Base-by-base conservation (phyloP, 1,140 invertebrate genomes). In the Drosophila serrata region DNA sequence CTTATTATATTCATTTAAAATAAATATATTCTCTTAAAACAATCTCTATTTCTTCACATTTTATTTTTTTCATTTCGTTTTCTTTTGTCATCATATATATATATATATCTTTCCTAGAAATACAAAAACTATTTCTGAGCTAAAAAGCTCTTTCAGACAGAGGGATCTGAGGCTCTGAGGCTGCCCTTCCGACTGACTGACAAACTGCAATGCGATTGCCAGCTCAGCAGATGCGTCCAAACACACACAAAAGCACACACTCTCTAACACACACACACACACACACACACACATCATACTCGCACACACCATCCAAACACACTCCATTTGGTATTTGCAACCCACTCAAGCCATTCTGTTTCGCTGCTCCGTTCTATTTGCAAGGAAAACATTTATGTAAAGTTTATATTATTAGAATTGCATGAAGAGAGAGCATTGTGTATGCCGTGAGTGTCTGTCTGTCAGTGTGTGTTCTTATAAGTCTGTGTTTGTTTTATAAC, bases 351-450 rank as follows among this genome's bases (percentile, higher is more conserved):
- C 65, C 65, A 67, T 68, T 75, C 70, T 56, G 65, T 59, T 72
- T 59, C 67, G 53, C 67, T 59, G 69, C 51, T 72, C 48, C 24
- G 55, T 79, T 76, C 49, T 82, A 77, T 87, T 88, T 88, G 84
- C 84, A 60, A 72, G 82, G 82, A 87, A 70, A 87, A 87, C 84
- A 87, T 87, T 87, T 90, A 87, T 84, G 84, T 87, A 90, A 87
- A 87, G 72, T 87, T 88, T 88, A 90, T 80, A 69, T 70, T 88
- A 84, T 79, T 58, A 86, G 72, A 90, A 88, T 80, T 77, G 80
- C 85, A 87, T 86, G 60, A 62, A 60, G 68, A 46, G 75, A 45
- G 75, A 46, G 75, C 68, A 73, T 59, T 80, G 69, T 57, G 56
- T 45, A 19, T 64, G 56, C 49, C 33, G 15, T 12, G 43, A 24